Base-by-base conservation (phyloP, 2,113 vertebrate genomes). In the Nibea albiflora region DNA sequence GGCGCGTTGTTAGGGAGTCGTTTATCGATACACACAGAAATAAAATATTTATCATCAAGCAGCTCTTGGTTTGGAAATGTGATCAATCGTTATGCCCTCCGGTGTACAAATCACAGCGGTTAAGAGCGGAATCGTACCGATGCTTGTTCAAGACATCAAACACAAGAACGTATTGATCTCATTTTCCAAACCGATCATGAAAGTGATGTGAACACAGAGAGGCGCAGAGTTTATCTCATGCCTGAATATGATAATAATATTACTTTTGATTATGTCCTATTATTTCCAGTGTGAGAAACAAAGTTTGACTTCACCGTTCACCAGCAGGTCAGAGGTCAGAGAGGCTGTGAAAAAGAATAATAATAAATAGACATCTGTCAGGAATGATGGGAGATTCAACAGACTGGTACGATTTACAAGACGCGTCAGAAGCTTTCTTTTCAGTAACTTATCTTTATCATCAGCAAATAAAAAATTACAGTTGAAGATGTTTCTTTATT, bases 1-100 rank as follows among this genome's bases (percentile, higher is more conserved):
- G 42, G 0, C 22, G 5, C 53, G 3, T 87, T 89, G 81, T 87
- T 81, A 76, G 44, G 42, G 60, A 89, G 80, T 87, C 84, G 73
- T 82, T 88, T 87, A 92, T 89, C 60, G 77, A 94, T 69, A 78
- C 67, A 49, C 65, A 22, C 39, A 2, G 62, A 65, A 62, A 93
- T 93, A 10, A 93, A 93, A 93, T 94, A 93, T 93, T 92, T 87
- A 93, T 93, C 81, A 89, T 90, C 74, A 83, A 89, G 88, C 80
- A 72, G 88, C 84, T 89, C 72, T 70, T 78, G 77, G 68, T 84
- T 86, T 91, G 87, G 76, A 88, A 84, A 89, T 77, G 22, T 91
- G 89, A 93, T 89, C 87, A 89, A 91, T 91, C 16, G 4, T 53
- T 69, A 31, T 73, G 73, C 81, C 88, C 90, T 84, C 64, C 42